A percentile compares a stretch with the other conserved stretches of the same genome.
These are phyloP conservation scores for Macquaria ambigua DNA, from an alignment of 2,113 vertebrate genomes.

Conservation along the genomic window DNA sequence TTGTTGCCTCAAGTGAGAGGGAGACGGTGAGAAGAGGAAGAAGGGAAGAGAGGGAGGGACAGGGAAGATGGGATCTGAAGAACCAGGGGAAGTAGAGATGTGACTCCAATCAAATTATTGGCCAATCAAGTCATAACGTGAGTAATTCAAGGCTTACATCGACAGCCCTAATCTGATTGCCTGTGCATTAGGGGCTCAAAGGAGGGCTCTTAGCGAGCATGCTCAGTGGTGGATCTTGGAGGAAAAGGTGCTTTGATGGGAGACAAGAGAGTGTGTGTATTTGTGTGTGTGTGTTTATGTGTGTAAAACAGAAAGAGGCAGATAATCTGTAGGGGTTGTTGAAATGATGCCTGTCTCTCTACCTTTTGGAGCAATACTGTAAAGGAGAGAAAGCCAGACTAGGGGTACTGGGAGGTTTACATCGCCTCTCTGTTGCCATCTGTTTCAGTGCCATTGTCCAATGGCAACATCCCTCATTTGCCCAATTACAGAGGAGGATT, in stretches of 20 bases:
- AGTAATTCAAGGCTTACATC: slow-evolving; percentile 92
- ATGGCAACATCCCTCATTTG: slow-evolving; percentile 76
- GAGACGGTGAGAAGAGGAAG: slow-evolving; percentile 12
- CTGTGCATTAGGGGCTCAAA: slow-evolving; percentile 88
- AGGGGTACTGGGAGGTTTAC: slow-evolving; percentile 52
- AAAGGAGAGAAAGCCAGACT: slow-evolving; percentile 33
- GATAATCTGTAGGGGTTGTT: slow-evolving; percentile 38
- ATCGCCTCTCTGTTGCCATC: slow-evolving; percentile 65
- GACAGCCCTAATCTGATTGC: slow-evolving; percentile 91
- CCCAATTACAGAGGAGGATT: slow-evolving; percentile 74
- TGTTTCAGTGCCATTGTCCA: slow-evolving; percentile 68
- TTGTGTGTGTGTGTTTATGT: slow-evolving; percentile 32
- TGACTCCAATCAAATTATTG: slow-evolving; percentile 94
- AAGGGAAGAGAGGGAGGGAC: slow-evolving; percentile 9
- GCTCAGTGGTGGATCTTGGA: slow-evolving; percentile 65
- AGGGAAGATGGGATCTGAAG: slow-evolving; percentile 63
- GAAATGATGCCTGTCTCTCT: slow-evolving; percentile 45
- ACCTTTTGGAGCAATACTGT: slow-evolving; percentile 43
- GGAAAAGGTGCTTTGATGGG: slow-evolving; percentile 66
- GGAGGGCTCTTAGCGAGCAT: slow-evolving; percentile 83
- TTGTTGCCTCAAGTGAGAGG: slow-evolving; percentile 60
- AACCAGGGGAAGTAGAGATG: slow-evolving; percentile 85
- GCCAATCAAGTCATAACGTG: slow-evolving; percentile 92
- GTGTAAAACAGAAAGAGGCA: slow-evolving; percentile 13
- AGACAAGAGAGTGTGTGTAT: slow-evolving; percentile 49